A percentile compares a stretch with the other conserved stretches of the same genome.
phyloP scores from a whole-genome alignment of 2,888 invertebrate species.

The Cyrtodaria siliqua region DNA sequence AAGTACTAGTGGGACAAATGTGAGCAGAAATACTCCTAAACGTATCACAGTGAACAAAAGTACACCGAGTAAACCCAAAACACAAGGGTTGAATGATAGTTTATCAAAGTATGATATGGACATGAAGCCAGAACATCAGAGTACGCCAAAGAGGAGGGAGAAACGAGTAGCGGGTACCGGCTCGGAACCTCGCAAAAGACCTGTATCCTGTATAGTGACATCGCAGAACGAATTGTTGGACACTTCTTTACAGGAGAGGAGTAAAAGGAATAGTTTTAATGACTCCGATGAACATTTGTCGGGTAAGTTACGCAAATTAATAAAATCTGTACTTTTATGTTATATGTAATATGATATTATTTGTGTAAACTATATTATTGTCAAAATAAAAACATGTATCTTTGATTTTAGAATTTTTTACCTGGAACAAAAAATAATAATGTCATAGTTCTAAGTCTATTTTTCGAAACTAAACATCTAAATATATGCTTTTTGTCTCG shows the following conservation, averaged over 20 bases:
- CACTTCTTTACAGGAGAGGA: slow-evolving; percentile 60
- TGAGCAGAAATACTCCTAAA: slow-evolving; percentile 28
- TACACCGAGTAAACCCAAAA: slow-evolving; percentile 5
- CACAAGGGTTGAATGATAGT: slow-evolving; percentile 44
- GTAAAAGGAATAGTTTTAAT: slow-evolving; percentile 72
- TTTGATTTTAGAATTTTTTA: too few relatives aligned
- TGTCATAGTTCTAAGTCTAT: not conserved
- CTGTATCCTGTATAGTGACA: slow-evolving; percentile 76
- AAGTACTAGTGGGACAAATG: not conserved
- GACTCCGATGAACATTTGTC: slow-evolving; percentile 73
- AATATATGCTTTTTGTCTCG: too few relatives aligned
- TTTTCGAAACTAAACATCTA: not conserved
- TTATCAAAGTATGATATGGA: slow-evolving; percentile 38
- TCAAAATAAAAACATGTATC: too few relatives aligned
- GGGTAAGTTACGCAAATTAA: slow-evolving; percentile 67
- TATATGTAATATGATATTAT: too few relatives aligned
- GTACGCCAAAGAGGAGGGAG: slow-evolving; percentile 55
- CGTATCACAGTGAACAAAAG: slow-evolving; percentile 12
- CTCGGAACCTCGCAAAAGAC: slow-evolving; percentile 67
- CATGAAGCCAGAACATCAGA: slow-evolving; percentile 51
- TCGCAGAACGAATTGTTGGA: slow-evolving; percentile 58
- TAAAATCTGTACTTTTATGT: too few relatives aligned
- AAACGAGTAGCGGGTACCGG: slow-evolving; percentile 36
- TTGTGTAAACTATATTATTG: too few relatives aligned
- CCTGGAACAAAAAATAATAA: too few relatives aligned